Evolutionary conservation across 2,113 vertebrate genomes (phyloP).

Genomic region (Takifugu flavidus): DNA sequence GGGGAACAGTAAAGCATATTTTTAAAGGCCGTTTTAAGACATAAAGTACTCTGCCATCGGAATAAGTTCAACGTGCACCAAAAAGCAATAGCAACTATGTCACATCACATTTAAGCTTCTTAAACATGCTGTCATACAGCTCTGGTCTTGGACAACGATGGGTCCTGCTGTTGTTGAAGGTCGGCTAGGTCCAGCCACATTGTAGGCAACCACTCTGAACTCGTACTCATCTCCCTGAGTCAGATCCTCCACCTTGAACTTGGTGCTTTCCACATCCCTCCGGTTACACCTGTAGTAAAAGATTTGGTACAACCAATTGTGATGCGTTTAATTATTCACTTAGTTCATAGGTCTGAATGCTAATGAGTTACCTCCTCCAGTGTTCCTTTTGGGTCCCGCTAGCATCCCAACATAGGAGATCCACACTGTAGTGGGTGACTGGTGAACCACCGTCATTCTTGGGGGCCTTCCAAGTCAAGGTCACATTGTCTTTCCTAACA

Average conservation of each 20-base stretch:
- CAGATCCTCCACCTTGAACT: conserved; percentile 92
- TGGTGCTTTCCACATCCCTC: conserved; percentile 89
- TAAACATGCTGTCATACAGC: conserved; percentile 71
- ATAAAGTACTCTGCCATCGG: neutral
- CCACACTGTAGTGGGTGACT: conserved; percentile 94
- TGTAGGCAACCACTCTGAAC: conserved; percentile 93
- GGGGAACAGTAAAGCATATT: neutral
- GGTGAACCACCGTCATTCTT: conserved; percentile 94
- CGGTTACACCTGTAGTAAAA: conserved; percentile 79
- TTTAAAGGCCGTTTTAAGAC: neutral
- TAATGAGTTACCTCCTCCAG: conserved; percentile 80
- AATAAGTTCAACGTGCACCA: no score
- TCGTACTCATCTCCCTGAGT: conserved; percentile 91
- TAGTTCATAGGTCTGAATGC: neutral
- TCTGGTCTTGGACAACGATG: conserved; percentile 89
- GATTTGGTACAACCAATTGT: no score
- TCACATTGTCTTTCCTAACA: conserved; percentile 85
- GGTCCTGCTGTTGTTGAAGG: conserved; percentile 91
- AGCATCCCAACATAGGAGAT: conserved; percentile 91
- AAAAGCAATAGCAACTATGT: no score
- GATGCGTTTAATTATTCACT: no score
- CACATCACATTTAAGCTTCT: no score
- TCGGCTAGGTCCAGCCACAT: conserved; percentile 87
- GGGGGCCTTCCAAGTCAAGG: conserved; percentile 91
- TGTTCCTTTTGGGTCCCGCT: conserved; percentile 87